A percentile compares a stretch with the other conserved stretches of the same genome.
phyloP scores from a whole-genome alignment of 2,888 invertebrate genomes.

The Flexamia atlantica region DNA sequence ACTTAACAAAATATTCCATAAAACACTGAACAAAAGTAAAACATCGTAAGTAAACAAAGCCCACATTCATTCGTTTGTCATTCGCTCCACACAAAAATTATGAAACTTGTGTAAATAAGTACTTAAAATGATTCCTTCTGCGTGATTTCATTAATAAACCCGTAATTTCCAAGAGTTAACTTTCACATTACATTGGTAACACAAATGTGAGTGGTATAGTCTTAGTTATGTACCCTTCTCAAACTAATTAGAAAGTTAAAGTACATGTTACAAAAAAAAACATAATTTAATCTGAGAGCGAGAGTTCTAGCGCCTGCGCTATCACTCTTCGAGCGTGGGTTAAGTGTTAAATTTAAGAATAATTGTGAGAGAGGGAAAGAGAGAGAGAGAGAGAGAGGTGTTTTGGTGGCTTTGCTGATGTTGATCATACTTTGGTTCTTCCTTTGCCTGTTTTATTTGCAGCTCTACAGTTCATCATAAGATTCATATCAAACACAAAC shows the following conservation, averaged over 20 bases:
- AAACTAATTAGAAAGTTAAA: not conserved
- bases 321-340: not conserved
- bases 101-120: not conserved
- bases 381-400: not conserved
- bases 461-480: too few species aligned
- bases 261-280: not conserved
- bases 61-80: constrained; percentile 23
- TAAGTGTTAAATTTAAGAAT: too few species aligned
- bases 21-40: constrained; percentile 27
- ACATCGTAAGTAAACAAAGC: constrained; percentile 14
- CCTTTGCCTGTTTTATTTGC: not conserved
- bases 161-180: constrained; percentile 52
- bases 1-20: not conserved
- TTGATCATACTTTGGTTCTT: not conserved
- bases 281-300: not conserved
- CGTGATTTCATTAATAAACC: constrained; percentile 26
- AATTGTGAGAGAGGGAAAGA: too few species aligned
- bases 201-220: not conserved
- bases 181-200: constrained; percentile 6
- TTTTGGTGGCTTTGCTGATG: not conserved
- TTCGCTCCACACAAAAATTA: constrained; percentile 16
- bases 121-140: not conserved
- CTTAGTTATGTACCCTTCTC: not conserved
- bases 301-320: constrained; percentile 18
- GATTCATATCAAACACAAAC: too few species aligned